A percentile compares a stretch with the other conserved stretches of the same genome.
These are phyloP conservation scores for Yponomeuta sedellus DNA, from an alignment of 2,888 invertebrate genomes.

Conservation along the genomic window DNA sequence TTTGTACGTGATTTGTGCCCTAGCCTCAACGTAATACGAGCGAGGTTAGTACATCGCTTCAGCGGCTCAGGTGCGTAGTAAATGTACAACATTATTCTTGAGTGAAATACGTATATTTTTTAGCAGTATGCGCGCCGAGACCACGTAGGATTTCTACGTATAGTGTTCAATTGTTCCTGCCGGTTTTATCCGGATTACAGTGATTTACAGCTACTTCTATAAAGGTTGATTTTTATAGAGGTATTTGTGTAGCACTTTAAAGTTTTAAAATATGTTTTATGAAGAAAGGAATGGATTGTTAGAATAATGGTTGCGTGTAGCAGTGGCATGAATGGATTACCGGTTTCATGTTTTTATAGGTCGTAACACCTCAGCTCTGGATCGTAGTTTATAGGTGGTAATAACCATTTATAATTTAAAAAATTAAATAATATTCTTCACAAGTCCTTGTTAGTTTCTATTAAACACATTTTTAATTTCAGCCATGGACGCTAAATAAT, in stretches of 20 bases:
- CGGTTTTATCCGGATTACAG: neutral
- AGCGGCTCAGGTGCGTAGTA: slow-evolving; percentile 52
- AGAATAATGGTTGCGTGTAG: neutral
- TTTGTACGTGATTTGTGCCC: slow-evolving; percentile 1
- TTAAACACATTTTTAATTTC: too few relatives aligned
- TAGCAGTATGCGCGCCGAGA: slow-evolving; percentile 27
- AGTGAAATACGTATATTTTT: slow-evolving; percentile 36
- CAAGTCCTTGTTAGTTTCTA: too few relatives aligned
- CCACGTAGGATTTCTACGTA: slow-evolving; percentile 1
- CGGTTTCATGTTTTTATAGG: slow-evolving; percentile 14
- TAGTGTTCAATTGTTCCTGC: neutral
- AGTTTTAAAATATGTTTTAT: neutral
- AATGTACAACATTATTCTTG: slow-evolving; percentile 35
- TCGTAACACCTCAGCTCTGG: slow-evolving; percentile 18
- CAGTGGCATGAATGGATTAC: slow-evolving; percentile 4
- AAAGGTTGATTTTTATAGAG: neutral
- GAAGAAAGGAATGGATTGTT: neutral
- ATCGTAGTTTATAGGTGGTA: too few relatives aligned
- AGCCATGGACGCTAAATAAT: too few relatives aligned
- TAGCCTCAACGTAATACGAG: slow-evolving; percentile 1
- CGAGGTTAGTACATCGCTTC: slow-evolving; percentile 20
- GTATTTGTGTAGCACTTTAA: neutral
- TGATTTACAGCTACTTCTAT: neutral
- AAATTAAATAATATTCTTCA: too few relatives aligned
- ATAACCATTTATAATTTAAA: too few relatives aligned